Conservation (phyloP, 2,888 invertebrate species). For the Trisateles emortualis region DNA sequence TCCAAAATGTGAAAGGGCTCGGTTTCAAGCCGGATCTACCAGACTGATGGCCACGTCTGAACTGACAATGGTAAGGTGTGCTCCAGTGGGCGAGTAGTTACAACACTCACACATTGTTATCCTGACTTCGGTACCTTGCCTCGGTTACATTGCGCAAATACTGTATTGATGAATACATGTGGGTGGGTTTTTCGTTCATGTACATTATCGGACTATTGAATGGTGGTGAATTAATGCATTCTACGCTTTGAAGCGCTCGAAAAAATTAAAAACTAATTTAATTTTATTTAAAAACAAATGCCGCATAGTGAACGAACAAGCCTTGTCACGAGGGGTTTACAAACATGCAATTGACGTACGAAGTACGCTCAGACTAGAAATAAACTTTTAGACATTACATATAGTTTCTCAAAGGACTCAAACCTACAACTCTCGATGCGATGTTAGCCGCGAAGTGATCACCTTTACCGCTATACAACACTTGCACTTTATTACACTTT, state of each 20-base stretch:
- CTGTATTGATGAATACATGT: constrained; percentile 44
- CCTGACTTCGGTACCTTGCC: constrained; percentile 50
- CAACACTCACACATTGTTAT: constrained; percentile 63
- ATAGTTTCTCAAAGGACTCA: too few relatives aligned
- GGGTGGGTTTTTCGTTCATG: constrained; percentile 41
- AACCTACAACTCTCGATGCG: too few relatives aligned
- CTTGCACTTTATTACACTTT: too few relatives aligned
- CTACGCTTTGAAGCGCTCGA: not conserved
- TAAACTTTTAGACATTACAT: too few relatives aligned
- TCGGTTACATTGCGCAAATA: constrained; percentile 42
- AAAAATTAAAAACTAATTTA: not conserved
- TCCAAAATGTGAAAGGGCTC: constrained; percentile 44
- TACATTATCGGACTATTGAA: constrained; percentile 8
- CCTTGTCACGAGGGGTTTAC: too few relatives aligned
- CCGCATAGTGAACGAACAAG: too few relatives aligned
- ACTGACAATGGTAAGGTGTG: constrained; percentile 40
- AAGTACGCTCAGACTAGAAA: too few relatives aligned
- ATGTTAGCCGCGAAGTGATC: too few relatives aligned
- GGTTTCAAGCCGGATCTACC: constrained; percentile 27
- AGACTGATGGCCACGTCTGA: constrained; percentile 36
- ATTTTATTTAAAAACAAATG: too few relatives aligned
- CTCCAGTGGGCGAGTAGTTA: constrained; percentile 56
- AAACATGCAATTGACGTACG: too few relatives aligned
- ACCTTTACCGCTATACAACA: too few relatives aligned
- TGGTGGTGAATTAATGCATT: constrained; percentile 27